These are phyloP conservation scores for Lepus timidus DNA, from an alignment of 2,113 vertebrate species.

Conservation along the genomic window DNA sequence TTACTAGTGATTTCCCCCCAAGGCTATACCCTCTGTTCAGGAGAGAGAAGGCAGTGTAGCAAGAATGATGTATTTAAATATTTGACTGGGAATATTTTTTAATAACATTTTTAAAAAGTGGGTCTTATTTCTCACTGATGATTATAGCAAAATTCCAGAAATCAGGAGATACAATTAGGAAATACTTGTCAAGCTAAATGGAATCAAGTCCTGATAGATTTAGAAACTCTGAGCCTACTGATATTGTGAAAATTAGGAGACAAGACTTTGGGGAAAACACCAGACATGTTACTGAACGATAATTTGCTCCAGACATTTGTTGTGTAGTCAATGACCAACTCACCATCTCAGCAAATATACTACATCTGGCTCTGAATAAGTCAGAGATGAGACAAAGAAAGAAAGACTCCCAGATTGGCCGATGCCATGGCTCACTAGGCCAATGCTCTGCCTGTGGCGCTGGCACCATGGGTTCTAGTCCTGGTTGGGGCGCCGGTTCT, in stretches of 20 bases:
- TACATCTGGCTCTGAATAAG: neutral
- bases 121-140: neutral
- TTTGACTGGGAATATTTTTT: neutral
- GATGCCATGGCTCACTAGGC: too few relatives aligned
- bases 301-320: neutral
- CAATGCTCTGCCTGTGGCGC: too few relatives aligned
- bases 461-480: too few relatives aligned
- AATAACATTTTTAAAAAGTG: neutral
- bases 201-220: neutral
- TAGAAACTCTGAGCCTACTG: neutral
- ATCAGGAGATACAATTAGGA: neutral
- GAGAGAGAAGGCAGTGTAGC: neutral
- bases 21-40: fast-evolving
- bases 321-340: neutral
- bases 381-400: neutral
- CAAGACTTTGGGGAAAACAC: neutral
- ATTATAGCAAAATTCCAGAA: neutral
- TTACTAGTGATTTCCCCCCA: neutral
- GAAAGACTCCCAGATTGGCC: neutral
- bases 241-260: neutral
- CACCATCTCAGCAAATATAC: neutral
- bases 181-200: neutral
- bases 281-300: neutral
- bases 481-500: too few relatives aligned
- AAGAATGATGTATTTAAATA: neutral